These are phyloP conservation scores for Gopherus evgoodei DNA, from an alignment of 2,113 vertebrate genomes.

Conservation along the genomic window DNA sequence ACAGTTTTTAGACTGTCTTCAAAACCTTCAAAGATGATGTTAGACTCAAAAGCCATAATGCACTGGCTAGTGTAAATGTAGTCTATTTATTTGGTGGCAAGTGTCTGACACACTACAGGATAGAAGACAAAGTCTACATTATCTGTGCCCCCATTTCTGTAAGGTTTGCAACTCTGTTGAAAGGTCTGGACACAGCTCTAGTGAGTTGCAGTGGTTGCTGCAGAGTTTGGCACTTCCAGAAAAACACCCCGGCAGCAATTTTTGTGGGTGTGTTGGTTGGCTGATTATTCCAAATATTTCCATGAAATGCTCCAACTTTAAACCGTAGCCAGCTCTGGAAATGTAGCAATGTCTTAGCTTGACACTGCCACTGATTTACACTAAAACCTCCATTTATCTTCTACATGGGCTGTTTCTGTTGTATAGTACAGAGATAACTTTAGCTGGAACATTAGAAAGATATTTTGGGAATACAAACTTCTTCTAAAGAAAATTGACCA, in stretches of 20 bases:
- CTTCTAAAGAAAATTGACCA: not conserved
- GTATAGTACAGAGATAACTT: not conserved
- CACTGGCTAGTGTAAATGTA: not conserved
- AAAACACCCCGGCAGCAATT: not conserved
- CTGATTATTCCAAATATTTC: not conserved
- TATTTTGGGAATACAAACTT: not conserved
- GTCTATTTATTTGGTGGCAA: not conserved
- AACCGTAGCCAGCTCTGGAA: not conserved
- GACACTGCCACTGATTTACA: not conserved
- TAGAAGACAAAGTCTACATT: not conserved
- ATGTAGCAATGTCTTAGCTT: not conserved
- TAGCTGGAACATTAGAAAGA: not conserved
- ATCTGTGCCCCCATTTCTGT: rapidly evolving
- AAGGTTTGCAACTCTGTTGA: not conserved
- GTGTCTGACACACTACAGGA: not conserved
- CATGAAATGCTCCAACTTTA: not conserved
- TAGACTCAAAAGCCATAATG: not conserved
- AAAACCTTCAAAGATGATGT: not conserved
- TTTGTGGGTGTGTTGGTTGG: not conserved
- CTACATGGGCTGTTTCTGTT: not conserved
- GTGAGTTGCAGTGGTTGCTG: not conserved
- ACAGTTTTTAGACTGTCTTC: not conserved
- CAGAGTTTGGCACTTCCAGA: not conserved
- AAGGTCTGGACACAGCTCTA: not conserved
- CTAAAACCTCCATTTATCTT: not conserved